Percentiles rank a stretch among this genome's conserved stretches.
Conservation (phyloP, 2,888 invertebrate genomes). For the Melitaea athalia region DNA sequence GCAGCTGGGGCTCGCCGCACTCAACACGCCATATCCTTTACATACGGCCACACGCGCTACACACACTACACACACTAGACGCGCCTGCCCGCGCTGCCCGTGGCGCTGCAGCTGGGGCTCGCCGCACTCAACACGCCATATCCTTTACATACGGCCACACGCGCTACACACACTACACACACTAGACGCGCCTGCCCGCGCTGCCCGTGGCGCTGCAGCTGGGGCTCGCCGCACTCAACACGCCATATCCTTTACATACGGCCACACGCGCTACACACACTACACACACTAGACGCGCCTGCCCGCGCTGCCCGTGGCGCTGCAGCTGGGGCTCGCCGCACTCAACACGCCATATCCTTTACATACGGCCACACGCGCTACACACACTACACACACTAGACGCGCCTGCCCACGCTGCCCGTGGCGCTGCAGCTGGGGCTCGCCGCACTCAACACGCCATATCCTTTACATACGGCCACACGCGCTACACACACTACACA, state of each 20-base stretch:
- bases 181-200: constrained; percentile 84
- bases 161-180: not conserved
- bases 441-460: constrained; percentile 97
- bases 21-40: constrained; percentile 93
- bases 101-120: constrained; percentile 94
- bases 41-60: not conserved
- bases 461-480: constrained; percentile 60
- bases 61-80: constrained; percentile 50
- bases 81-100: constrained; percentile 94
- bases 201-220: constrained; percentile 95
- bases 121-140: constrained; percentile 97
- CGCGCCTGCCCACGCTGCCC: constrained; percentile 95
- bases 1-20: constrained; percentile 95
- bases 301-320: constrained; percentile 94
- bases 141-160: constrained; percentile 71
- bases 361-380: not conserved
- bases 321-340: constrained; percentile 96
- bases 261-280: not conserved
- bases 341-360: constrained; percentile 95
- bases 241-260: constrained; percentile 85
- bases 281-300: constrained; percentile 80
- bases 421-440: constrained; percentile 95
- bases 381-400: not conserved
- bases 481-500: not conserved
- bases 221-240: constrained; percentile 97